These are phyloP conservation scores for Choristoneura fumiferana DNA, from an alignment of 1,140 invertebrate genomes.

Conservation along the genomic window DNA sequence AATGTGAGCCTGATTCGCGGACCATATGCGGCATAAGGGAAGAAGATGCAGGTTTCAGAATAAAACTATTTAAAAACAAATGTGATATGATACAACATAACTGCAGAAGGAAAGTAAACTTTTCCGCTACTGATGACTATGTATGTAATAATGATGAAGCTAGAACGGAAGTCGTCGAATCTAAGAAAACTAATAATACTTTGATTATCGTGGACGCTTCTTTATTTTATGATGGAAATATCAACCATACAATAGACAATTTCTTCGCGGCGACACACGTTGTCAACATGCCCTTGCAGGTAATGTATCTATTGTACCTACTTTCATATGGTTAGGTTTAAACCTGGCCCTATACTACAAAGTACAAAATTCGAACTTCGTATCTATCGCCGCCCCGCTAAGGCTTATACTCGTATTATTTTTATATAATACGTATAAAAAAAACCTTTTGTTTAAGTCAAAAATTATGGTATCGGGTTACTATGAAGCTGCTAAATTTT, in stretches of 20 bases:
- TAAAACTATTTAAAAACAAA: slow-evolving; percentile 46
- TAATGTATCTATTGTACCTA: slow-evolving; percentile 27
- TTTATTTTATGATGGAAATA: slow-evolving; percentile 39
- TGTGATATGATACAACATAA: slow-evolving; percentile 45
- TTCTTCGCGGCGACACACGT: slow-evolving; percentile 61
- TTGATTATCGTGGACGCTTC: slow-evolving; percentile 44
- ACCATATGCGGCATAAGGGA: slow-evolving; percentile 46
- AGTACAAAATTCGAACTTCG: too few species aligned
- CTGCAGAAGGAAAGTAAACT: slow-evolving; percentile 37
- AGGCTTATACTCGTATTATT: too few species aligned
- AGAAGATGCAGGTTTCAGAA: slow-evolving; percentile 30
- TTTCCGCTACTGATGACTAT: slow-evolving; percentile 41
- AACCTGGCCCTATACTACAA: too few species aligned
- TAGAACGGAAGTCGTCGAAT: background rate
- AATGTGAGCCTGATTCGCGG: slow-evolving; percentile 23
- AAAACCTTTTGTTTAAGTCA: too few species aligned
- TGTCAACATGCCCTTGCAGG: slow-evolving; percentile 48
- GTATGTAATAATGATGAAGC: slow-evolving; percentile 37
- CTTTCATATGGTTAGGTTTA: too few species aligned
- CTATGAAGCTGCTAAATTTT: too few species aligned
- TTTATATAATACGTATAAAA: too few species aligned
- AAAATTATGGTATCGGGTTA: too few species aligned
- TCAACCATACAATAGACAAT: slow-evolving; percentile 52
- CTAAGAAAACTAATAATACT: slow-evolving; percentile 27
- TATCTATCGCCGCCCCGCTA: too few species aligned